Evolutionary conservation across 2,113 vertebrate genomes (phyloP).

Genomic region (Phylloscopus whistleri): DNA sequence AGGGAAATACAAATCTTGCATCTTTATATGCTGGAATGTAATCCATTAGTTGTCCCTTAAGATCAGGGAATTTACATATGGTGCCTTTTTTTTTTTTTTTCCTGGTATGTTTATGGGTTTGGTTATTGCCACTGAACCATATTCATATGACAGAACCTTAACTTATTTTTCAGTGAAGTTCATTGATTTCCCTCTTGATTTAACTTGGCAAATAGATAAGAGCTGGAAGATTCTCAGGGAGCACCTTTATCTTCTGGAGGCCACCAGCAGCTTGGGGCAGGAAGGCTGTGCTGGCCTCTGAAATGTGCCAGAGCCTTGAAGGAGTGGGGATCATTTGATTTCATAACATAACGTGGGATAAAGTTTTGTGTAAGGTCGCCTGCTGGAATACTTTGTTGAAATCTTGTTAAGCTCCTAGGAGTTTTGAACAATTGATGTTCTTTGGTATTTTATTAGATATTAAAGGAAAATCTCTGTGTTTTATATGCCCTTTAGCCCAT

Average conservation of each 20-base stretch:
- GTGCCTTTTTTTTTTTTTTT: not conserved
- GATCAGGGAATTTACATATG: conserved; percentile 48
- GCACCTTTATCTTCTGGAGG: not conserved
- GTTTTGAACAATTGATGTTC: not conserved
- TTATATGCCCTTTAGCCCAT: not conserved
- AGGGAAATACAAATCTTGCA: conserved; percentile 46
- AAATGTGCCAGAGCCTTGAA: not conserved
- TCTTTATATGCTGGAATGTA: conserved; percentile 22
- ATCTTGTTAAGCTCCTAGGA: not conserved
- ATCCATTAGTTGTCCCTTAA: conserved; percentile 43
- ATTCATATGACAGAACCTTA: not conserved
- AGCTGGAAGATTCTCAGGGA: not conserved
- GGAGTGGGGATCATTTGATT: not conserved
- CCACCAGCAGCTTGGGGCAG: not conserved
- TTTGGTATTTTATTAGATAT: not conserved
- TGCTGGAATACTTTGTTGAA: not conserved
- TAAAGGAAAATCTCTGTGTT: not conserved
- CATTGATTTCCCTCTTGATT: not conserved
- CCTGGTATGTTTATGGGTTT: conserved; percentile 4
- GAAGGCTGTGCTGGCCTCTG: not conserved
- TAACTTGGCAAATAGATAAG: not conserved
- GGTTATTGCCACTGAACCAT: conserved; percentile 35
- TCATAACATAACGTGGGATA: fast-evolving
- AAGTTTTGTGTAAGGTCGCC: not conserved
- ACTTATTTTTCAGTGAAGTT: not conserved